Conservation (phyloP, 92 coral and sea anemone species). For the Palythoa grandiflora region DNA sequence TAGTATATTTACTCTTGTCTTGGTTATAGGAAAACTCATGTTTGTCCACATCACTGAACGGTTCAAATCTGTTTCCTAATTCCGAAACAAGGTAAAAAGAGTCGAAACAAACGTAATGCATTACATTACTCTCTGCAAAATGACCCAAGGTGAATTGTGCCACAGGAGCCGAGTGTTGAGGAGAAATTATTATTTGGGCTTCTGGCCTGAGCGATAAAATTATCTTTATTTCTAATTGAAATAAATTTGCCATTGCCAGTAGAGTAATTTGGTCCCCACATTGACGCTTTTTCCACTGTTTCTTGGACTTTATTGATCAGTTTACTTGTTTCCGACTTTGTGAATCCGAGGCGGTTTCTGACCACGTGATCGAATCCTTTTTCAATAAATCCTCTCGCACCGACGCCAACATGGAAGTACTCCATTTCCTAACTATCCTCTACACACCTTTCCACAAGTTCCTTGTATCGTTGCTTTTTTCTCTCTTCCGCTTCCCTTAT, state of each 20-base stretch:
- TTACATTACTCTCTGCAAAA: background rate
- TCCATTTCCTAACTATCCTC: too few species aligned
- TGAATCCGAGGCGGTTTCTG: too few species aligned
- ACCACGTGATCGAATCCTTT: too few species aligned
- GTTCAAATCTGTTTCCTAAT: background rate
- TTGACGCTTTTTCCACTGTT: too few species aligned
- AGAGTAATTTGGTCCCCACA: too few species aligned
- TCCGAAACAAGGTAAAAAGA: background rate
- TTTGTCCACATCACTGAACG: background rate
- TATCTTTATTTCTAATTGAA: background rate
- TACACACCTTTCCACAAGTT: too few species aligned
- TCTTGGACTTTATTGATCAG: too few species aligned
- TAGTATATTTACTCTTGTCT: background rate
- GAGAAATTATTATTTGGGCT: background rate
- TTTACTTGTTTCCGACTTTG: too few species aligned
- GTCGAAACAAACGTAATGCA: background rate
- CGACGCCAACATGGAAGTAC: too few species aligned
- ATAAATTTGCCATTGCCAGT: background rate
- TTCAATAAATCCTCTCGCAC: too few species aligned
- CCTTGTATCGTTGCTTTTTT: too few species aligned
- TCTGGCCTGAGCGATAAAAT: background rate
- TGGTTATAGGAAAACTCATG: background rate
- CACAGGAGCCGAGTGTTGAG: background rate
- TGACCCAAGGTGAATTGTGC: slow-evolving; percentile 6
- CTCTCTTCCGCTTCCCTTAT: too few species aligned